Percentiles rank a stretch among this genome's conserved stretches.
Evolutionary conservation across 2,888 invertebrate genomes (phyloP).

Genomic region (Crioceris asparagi): DNA sequence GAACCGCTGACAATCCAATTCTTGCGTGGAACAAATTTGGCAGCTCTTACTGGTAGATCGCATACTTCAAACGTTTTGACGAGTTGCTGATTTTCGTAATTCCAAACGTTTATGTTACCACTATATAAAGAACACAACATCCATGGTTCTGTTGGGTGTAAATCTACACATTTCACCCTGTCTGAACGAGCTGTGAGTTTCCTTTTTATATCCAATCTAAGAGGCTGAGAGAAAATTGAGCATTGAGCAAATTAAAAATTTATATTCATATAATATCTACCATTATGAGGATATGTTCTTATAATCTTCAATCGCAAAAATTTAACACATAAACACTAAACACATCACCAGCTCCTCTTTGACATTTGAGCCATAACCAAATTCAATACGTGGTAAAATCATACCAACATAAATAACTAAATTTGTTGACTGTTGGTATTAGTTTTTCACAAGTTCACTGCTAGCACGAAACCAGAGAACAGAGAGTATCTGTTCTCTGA

Average conservation of each 20-base stretch:
- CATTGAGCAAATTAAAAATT: not conserved
- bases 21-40: constrained; percentile 92
- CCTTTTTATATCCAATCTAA: constrained; percentile 95
- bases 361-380: no score
- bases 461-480: no score
- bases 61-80: constrained; percentile 89
- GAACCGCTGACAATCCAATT: constrained; percentile 99
- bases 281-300: constrained; percentile 11
- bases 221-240: constrained; percentile 53
- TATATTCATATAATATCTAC: constrained; percentile 5
- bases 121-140: constrained; percentile 96
- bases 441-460: no score
- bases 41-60: constrained; percentile 91
- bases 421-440: no score
- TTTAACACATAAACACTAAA: constrained; percentile 12
- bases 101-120: constrained; percentile 99
- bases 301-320: no score
- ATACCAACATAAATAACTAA: no score
- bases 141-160: constrained; percentile 98
- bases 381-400: no score
- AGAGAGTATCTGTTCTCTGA: no score
- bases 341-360: constrained; percentile 18
- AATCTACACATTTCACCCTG: constrained; percentile 94
- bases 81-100: constrained; percentile 87
- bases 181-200: constrained; percentile 96